A percentile compares a stretch with the other conserved stretches of the same genome.
phyloP scores from a whole-genome alignment of 2,888 invertebrate genomes.

The Aplocera efformata region DNA sequence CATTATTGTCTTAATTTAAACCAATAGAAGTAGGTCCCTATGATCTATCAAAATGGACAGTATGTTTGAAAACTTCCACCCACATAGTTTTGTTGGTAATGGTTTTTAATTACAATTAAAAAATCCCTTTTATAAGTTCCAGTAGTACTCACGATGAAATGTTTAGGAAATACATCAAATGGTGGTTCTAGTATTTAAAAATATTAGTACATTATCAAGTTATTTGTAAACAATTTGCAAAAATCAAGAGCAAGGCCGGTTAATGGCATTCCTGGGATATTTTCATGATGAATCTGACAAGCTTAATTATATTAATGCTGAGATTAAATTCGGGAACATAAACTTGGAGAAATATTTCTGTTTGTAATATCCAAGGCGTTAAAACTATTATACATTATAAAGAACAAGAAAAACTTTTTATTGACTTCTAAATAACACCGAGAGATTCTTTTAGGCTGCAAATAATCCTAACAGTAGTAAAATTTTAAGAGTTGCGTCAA shows the following conservation, averaged over 20 bases:
- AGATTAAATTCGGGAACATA: too few species aligned
- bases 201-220: not conserved
- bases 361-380: too few species aligned
- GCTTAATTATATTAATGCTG: not conserved
- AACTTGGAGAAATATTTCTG: too few species aligned
- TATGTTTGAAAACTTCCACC: slow-evolving; percentile 33
- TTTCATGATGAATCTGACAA: slow-evolving; percentile 14
- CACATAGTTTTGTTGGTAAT: slow-evolving; percentile 24
- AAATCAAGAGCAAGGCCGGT: slow-evolving; percentile 24
- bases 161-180: too few species aligned
- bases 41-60: slow-evolving; percentile 28
- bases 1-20: slow-evolving; percentile 5
- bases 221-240: slow-evolving; percentile 22
- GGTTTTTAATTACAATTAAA: slow-evolving; percentile 21
- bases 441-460: too few species aligned
- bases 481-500: too few species aligned
- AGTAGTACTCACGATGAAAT: not conserved
- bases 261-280: slow-evolving; percentile 21
- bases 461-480: too few species aligned
- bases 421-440: too few species aligned
- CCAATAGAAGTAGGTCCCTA: slow-evolving; percentile 6
- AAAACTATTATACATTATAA: too few species aligned
- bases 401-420: too few species aligned
- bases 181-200: too few species aligned
- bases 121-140: too few species aligned